Base-by-base conservation (phyloP, 2,888 invertebrate genomes). In the Teleogryllus oceanicus region DNA sequence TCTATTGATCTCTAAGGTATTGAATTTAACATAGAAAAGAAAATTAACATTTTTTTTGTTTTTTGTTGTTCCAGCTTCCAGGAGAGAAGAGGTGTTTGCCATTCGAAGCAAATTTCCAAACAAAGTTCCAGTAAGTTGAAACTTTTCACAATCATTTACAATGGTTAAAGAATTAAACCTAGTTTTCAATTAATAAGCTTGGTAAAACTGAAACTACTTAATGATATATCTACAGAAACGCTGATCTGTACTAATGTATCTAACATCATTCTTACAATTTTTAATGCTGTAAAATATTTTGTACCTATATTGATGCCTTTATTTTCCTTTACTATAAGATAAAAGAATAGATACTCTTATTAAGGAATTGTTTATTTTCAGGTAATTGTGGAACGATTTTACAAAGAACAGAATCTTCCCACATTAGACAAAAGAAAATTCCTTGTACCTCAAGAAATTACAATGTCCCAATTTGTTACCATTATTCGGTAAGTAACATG, bases 391-490 rank as follows among this genome's bases (percentile, higher is more conserved):
- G 94, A 96, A 87, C 89, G 93, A 85, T 96, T 93, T 85, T 89
- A 91, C 84, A 94, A 93, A 85, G 96, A 96, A 87, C 91, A 90
- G 83, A 90, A 89, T 83, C 88, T 96, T 81, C 95, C 96, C 13
- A 87, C 91, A 18, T 86, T 96, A 86, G 94, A 95, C 86, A 96
- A 96, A 88, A 92, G 92, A 0, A 96, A 96, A 87, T 96, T 94
- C 88, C 88, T 96, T 84, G 95, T 96, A 18, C 96, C 96, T 2
- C 94, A 95, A 89, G 96, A 96, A 86, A 91, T 96, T 77, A 94
- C 95, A 0, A 94, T 96, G 92, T 95, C 95, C 78, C 96, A 96
- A 87, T 94, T 96, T 85, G 89, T 94, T 84, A 93, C 93, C 82
- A 94, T 96, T 81, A 94, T 96, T 87, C 93, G 94, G 95, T 95